These are phyloP conservation scores for Mallotus villosus DNA, from an alignment of 2,797 vertebrate genomes.

Conservation along the genomic window DNA sequence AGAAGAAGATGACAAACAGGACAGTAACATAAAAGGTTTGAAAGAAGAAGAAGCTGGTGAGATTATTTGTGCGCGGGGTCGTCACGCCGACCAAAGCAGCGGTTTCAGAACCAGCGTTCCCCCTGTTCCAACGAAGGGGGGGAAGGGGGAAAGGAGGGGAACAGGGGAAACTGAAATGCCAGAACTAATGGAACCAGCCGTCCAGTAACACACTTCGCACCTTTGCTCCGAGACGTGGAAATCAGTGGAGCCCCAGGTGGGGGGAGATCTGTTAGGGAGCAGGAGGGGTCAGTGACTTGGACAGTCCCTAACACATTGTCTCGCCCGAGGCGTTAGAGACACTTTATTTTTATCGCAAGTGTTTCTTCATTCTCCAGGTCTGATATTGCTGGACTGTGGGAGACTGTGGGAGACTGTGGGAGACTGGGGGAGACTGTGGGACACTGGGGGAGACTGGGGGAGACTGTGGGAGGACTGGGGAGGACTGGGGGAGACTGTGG, in stretches of 20 bases:
- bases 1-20: background rate
- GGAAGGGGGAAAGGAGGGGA: too few species aligned
- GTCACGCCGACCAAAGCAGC: constrained; percentile 2
- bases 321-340: constrained; percentile 21
- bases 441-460: too few species aligned
- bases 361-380: background rate
- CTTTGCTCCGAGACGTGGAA: constrained; percentile 1
- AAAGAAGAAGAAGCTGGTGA: too few species aligned
- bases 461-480: too few species aligned
- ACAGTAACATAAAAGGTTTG: background rate
- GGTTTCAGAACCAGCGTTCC: constrained; percentile 2
- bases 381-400: background rate
- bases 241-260: background rate
- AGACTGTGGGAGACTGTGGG: too few species aligned
- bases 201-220: background rate
- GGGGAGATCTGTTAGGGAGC: background rate
- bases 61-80: too few species aligned
- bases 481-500: too few species aligned
- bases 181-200: constrained; percentile 29
- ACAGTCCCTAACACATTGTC: constrained; percentile 32
- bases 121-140: too few species aligned
- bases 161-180: constrained; percentile 25
- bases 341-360: background rate
- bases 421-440: too few species aligned
- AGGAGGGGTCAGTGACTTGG: constrained; percentile 38